These are phyloP conservation scores for Ganaspis sp. DNA, from an alignment of 1,140 invertebrate genomes.

Conservation along the genomic window DNA sequence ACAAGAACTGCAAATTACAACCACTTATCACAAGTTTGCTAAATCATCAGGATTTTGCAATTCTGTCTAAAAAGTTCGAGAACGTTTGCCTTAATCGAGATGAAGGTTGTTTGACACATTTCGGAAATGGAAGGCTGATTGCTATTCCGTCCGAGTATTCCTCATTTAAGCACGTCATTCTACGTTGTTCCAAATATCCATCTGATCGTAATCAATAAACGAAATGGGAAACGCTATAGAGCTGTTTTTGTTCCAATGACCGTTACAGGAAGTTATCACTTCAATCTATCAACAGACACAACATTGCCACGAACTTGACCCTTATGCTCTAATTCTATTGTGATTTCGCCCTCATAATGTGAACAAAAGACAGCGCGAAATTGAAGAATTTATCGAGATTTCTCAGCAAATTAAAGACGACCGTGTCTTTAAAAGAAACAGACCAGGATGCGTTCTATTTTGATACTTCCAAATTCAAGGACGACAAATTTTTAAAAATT, in stretches of 20 bases:
- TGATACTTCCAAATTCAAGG: no score
- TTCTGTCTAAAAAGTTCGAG: background rate
- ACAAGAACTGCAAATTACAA: background rate
- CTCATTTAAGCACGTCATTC: background rate
- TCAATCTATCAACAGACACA: slow-evolving; percentile 2
- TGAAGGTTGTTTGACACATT: slow-evolving; percentile 7
- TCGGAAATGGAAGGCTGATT: slow-evolving; percentile 23
- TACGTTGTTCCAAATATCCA: slow-evolving; percentile 12
- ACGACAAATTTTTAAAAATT: no score
- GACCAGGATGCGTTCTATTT: no score
- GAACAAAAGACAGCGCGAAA: background rate
- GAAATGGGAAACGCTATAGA: background rate
- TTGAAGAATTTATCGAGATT: background rate
- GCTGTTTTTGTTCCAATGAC: slow-evolving; percentile 3
- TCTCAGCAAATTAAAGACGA: background rate
- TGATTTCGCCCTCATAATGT: background rate
- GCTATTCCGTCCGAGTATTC: background rate
- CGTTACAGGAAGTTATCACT: slow-evolving; percentile 12
- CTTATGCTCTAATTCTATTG: background rate
- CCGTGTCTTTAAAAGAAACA: background rate
- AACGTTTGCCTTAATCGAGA: background rate
- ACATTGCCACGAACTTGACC: slow-evolving; percentile 22
- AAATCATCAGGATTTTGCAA: slow-evolving; percentile 14
- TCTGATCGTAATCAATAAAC: background rate
- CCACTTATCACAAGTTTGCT: background rate